A percentile compares a stretch with the other conserved stretches of the same genome.
Evolutionary conservation across 64 coral and sea anemone genomes (phyloP).

Genomic region (Porites australiensis): DNA sequence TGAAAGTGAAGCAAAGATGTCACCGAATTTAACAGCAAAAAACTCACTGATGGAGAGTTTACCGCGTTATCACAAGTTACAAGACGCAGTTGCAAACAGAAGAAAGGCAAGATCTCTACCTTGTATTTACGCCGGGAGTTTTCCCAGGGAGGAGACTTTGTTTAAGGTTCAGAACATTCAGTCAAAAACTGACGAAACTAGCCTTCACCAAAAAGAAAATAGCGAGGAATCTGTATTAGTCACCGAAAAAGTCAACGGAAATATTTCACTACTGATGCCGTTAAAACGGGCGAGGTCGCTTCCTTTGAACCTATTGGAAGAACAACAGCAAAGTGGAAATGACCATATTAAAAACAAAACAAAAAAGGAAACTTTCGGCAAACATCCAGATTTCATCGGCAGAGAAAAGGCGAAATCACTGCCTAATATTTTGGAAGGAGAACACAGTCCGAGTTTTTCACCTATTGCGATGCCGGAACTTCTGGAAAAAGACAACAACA

Average conservation of each 20-base stretch:
- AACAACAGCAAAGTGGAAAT: background rate
- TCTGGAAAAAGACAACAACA: background rate
- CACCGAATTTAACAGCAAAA: background rate
- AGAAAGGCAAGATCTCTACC: slow-evolving; percentile 5
- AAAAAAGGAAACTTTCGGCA: background rate
- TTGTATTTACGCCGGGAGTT: background rate
- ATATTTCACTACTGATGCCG: background rate
- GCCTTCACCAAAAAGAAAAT: background rate
- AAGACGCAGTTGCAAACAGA: background rate
- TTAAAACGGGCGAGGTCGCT: slow-evolving; percentile 11
- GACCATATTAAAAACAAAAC: background rate
- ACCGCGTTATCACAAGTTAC: background rate
- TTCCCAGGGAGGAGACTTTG: background rate
- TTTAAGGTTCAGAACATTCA: background rate
- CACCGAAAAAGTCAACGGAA: background rate
- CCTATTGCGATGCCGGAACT: background rate
- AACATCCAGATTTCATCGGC: background rate
- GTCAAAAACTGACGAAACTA: background rate
- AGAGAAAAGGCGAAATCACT: slow-evolving; percentile 7
- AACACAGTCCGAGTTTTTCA: background rate
- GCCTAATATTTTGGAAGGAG: background rate
- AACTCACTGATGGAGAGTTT: background rate
- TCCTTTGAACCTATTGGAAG: background rate
- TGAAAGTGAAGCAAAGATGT: background rate
- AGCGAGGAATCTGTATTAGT: background rate